Conservation (phyloP, 2,888 invertebrate species). For the Diplazon laetatorius region DNA sequence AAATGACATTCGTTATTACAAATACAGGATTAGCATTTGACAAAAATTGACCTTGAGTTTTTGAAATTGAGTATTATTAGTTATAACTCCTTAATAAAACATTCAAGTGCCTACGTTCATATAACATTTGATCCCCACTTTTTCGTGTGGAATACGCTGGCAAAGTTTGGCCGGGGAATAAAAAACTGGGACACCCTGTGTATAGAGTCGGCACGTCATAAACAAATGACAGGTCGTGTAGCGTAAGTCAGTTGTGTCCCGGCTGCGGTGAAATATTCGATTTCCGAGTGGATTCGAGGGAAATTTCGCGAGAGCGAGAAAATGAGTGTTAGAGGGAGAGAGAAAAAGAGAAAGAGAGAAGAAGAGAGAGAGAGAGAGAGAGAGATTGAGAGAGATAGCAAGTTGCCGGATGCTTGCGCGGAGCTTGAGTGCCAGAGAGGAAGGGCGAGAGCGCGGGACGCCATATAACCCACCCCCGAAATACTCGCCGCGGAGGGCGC, state of each 20-base stretch:
- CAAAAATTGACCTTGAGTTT: too few species aligned
- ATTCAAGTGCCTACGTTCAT: too few species aligned
- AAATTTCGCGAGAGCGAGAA: conserved; percentile 67
- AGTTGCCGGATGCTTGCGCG: not conserved
- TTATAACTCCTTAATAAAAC: too few species aligned
- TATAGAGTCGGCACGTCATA: conserved; percentile 61
- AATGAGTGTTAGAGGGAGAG: conserved; percentile 54
- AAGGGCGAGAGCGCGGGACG: conserved; percentile 56
- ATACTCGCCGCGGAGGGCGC: conserved; percentile 61
- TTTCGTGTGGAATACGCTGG: too few species aligned
- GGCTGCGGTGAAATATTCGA: conserved; percentile 68
- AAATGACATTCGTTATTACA: too few species aligned
- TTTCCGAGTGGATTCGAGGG: conserved; percentile 68
- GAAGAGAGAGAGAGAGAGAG: conserved; percentile 23
- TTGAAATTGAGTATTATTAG: too few species aligned
- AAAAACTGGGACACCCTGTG: too few species aligned
- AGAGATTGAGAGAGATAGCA: conserved; percentile 24
- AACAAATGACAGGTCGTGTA: conserved; percentile 60
- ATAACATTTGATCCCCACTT: too few species aligned
- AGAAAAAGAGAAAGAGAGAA: conserved; percentile 62
- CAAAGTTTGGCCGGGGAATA: too few species aligned
- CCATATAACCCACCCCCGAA: conserved; percentile 62
- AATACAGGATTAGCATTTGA: too few species aligned
- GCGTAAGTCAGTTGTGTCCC: conserved; percentile 53
- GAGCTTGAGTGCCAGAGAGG: conserved; percentile 51